Percentiles rank a stretch among this genome's conserved stretches.
These are phyloP conservation scores for Oreotrochilus melanogaster DNA, from an alignment of 2,113 vertebrate genomes.

Conservation along the genomic window DNA sequence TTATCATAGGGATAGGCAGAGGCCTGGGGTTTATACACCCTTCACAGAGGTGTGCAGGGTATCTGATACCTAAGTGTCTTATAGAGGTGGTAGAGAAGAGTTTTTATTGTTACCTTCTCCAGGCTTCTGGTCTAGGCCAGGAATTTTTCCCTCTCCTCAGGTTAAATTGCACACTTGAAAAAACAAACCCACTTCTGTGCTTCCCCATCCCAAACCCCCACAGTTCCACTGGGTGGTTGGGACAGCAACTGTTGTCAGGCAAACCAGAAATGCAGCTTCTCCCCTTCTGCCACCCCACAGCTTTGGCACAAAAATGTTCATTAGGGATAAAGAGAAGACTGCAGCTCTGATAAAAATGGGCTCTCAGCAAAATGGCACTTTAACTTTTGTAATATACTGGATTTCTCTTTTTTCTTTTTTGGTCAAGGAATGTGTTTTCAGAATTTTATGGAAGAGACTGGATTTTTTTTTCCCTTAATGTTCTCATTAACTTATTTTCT, in stretches of 20 bases:
- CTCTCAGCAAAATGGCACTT: neutral
- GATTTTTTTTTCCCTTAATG: neutral
- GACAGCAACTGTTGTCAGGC: neutral
- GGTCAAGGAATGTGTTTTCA: neutral
- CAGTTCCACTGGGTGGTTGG: fast-evolving
- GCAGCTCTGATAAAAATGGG: neutral
- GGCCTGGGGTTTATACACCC: neutral
- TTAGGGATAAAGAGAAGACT: neutral
- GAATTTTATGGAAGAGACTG: neutral
- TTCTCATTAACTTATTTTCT: neutral
- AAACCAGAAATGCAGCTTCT: neutral
- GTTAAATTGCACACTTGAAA: neutral
- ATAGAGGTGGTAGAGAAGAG: neutral
- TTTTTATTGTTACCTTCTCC: neutral
- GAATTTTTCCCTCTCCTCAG: neutral
- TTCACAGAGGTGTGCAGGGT: neutral
- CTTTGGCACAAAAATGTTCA: neutral
- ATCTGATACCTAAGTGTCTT: neutral
- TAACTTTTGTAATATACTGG: neutral
- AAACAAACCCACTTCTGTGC: neutral
- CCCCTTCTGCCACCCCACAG: neutral
- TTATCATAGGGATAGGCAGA: neutral
- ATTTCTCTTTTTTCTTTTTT: neutral
- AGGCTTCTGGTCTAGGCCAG: neutral
- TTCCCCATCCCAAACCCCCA: neutral